phyloP scores from a whole-genome alignment of 2,113 vertebrate genomes.

The Lichenostomus cassidix region DNA sequence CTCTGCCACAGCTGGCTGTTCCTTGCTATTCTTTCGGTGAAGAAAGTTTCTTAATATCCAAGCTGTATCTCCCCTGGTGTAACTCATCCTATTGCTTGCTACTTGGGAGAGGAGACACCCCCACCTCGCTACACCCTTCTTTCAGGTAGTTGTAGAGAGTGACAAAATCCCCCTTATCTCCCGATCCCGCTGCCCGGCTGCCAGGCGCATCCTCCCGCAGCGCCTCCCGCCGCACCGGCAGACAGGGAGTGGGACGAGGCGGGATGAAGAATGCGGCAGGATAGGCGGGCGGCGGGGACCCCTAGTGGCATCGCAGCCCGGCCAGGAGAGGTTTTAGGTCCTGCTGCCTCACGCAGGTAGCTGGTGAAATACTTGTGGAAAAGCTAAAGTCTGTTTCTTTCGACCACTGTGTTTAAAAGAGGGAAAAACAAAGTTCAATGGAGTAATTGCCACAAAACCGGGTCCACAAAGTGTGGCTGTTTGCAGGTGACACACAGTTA shows the following conservation, averaged over 20 bases:
- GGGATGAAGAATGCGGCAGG: background rate
- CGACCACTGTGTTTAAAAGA: background rate
- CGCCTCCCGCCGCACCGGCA: background rate
- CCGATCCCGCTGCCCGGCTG: accelerated
- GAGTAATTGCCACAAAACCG: background rate
- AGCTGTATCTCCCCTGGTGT: accelerated
- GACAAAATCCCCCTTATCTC: background rate
- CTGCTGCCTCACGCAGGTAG: background rate
- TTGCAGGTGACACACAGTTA: background rate
- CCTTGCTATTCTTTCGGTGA: background rate
- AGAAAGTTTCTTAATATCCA: background rate
- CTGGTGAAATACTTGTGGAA: background rate
- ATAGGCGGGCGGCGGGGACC: background rate
- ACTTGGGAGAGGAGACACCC: background rate
- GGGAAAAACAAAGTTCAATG: background rate
- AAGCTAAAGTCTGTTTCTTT: background rate
- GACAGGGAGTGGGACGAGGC: too few relatives aligned
- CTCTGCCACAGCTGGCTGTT: background rate
- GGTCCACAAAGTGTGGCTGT: background rate
- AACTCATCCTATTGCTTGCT: background rate
- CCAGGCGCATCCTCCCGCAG: background rate
- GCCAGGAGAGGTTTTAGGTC: background rate
- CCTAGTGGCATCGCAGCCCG: background rate
- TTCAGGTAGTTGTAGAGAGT: background rate
- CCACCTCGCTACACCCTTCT: background rate